phyloP scores from a whole-genome alignment of 1,140 invertebrate genomes.

The Papilio machaon region DNA sequence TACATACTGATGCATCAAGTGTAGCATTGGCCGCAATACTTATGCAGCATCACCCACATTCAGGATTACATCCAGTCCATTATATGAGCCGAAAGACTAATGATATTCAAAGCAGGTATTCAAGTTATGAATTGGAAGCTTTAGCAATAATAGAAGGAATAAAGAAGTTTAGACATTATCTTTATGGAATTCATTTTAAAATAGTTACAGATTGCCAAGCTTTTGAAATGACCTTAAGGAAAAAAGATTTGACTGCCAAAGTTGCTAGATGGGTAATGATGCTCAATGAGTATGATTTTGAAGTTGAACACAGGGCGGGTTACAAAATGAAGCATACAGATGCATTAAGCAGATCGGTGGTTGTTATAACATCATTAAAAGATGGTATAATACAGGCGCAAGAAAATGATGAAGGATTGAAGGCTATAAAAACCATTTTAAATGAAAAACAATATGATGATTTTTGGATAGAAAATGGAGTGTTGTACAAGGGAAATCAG shows the following conservation, averaged over 20 bases:
- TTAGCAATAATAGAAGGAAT: conserved; percentile 52
- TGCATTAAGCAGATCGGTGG: too few species aligned
- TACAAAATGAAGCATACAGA: too few species aligned
- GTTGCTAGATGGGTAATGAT: too few species aligned
- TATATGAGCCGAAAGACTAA: conserved; percentile 55
- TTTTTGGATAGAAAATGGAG: conserved; percentile 42
- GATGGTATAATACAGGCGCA: conserved; percentile 39
- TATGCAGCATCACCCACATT: too few species aligned
- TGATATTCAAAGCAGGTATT: conserved; percentile 70
- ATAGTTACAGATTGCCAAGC: conserved; percentile 66
- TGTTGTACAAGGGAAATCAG: conserved; percentile 32
- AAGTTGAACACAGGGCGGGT: too few species aligned
- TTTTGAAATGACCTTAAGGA: not conserved
- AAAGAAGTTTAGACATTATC: conserved; percentile 68
- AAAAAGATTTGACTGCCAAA: too few species aligned
- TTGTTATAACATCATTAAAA: too few species aligned
- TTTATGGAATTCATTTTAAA: conserved; percentile 65
- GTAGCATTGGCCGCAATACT: conserved; percentile 42
- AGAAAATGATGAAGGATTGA: conserved; percentile 43
- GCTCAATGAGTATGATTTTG: too few species aligned
- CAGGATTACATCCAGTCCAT: conserved; percentile 42
- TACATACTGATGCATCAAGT: conserved; percentile 69
- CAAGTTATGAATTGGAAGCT: conserved; percentile 65
- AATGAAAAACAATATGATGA: conserved; percentile 35
- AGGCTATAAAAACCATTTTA: conserved; percentile 34